A percentile compares a stretch with the other conserved stretches of the same genome.
Evolutionary conservation across 2,888 invertebrate species (phyloP).

Genomic region (Electrophaes corylata): DNA sequence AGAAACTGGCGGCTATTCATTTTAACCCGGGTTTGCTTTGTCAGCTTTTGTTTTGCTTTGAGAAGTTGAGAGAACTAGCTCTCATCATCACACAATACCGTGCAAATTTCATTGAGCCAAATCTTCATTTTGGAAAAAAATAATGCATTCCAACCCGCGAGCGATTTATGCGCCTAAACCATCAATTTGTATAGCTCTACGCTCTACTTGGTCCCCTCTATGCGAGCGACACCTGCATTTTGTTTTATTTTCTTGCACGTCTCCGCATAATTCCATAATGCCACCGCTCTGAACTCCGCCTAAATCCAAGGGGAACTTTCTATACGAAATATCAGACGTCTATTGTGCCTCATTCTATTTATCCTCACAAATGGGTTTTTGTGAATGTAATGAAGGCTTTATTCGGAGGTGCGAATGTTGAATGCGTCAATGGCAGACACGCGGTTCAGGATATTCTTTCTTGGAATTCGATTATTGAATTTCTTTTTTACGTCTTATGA

Average conservation of each 20-base stretch:
- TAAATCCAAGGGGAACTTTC: constrained; percentile 76
- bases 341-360: constrained; percentile 75
- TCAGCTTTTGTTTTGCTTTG: constrained; percentile 10
- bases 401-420: constrained; percentile 76
- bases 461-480: constrained; percentile 48
- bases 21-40: background rate
- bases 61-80: background rate
- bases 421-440: constrained; percentile 61
- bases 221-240: constrained; percentile 71
- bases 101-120: constrained; percentile 6
- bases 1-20: constrained; percentile 3
- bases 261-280: constrained; percentile 77
- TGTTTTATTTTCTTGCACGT: constrained; percentile 77
- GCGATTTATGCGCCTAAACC: too few relatives aligned
- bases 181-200: constrained; percentile 29
- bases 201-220: constrained; percentile 47
- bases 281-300: constrained; percentile 66
- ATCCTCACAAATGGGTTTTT: constrained; percentile 77
- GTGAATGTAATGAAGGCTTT: constrained; percentile 79
- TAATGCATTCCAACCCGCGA: constrained; percentile 16
- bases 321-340: constrained; percentile 76
- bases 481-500: constrained; percentile 33
- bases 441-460: constrained; percentile 54
- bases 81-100: constrained; percentile 15
- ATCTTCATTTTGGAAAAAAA: constrained; percentile 14